Evolutionary conservation across 2,113 vertebrate species (phyloP).

Genomic region (Albula glossodonta): DNA sequence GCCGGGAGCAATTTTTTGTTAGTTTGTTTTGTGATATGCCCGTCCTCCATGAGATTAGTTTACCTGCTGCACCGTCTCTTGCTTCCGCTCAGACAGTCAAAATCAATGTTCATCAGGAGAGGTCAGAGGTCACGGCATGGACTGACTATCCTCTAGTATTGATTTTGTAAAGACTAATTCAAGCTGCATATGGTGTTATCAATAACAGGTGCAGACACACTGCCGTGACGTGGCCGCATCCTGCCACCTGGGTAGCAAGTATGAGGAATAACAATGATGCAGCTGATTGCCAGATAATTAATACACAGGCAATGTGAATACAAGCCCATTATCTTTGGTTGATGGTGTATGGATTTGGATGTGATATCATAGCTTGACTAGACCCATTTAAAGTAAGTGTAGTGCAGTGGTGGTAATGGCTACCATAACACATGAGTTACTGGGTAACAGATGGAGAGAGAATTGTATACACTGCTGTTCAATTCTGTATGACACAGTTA

Average conservation of each 20-base stretch:
- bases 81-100: constrained; percentile 37
- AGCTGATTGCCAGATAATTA: constrained; percentile 51
- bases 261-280: constrained; percentile 32
- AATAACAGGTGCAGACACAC: constrained; percentile 46
- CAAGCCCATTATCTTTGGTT: constrained; percentile 47
- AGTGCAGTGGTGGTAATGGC: neutral
- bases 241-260: constrained; percentile 29
- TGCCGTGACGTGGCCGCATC: constrained; percentile 39
- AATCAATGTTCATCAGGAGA: constrained; percentile 60
- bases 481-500: no score
- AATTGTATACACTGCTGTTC: neutral
- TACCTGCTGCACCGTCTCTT: neutral
- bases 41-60: constrained; percentile 1
- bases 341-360: constrained; percentile 39
- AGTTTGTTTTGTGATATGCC: neutral
- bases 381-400: neutral
- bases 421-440: neutral
- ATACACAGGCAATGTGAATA: constrained; percentile 30
- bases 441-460: neutral
- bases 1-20: neutral
- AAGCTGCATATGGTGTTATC: constrained; percentile 57
- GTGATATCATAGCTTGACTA: neutral
- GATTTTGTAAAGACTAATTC: constrained; percentile 60
- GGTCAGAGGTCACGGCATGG: constrained; percentile 56
- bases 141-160: constrained; percentile 54